phyloP scores from a whole-genome alignment of 2,113 vertebrate genomes.

The Notarius quadriscutis region DNA sequence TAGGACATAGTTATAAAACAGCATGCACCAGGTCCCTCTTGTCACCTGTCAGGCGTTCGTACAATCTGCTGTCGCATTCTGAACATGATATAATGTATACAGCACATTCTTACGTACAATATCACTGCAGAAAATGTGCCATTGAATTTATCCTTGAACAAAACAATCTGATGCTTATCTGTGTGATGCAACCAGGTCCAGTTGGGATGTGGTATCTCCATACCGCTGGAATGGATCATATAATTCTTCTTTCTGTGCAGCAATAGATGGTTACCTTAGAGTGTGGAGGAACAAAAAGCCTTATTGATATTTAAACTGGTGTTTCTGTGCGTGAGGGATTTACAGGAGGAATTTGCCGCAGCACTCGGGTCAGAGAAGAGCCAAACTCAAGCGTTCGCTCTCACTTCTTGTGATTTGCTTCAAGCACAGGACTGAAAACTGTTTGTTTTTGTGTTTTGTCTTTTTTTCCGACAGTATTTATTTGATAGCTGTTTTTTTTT shows the following conservation, averaged over 20 bases:
- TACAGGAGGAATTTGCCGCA: constrained; percentile 1
- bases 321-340: neutral
- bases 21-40: neutral
- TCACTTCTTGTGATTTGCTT: neutral
- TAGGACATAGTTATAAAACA: constrained; percentile 4
- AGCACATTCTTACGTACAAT: neutral
- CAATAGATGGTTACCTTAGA: constrained; percentile 37
- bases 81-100: too few species aligned
- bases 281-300: constrained; percentile 16
- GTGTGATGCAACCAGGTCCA: neutral
- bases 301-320: constrained; percentile 17
- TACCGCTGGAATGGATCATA: constrained; percentile 8
- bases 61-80: neutral
- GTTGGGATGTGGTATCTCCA: constrained; percentile 26
- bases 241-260: neutral
- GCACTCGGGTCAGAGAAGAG: constrained; percentile 3
- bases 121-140: constrained; percentile 27
- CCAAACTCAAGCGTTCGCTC: neutral
- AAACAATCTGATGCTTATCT: constrained; percentile 48
- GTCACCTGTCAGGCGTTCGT: neutral
- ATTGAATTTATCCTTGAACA: constrained; percentile 35
- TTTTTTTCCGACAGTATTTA: neutral
- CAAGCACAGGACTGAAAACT: neutral
- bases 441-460: neutral
- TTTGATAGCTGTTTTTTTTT: neutral